Evolutionary conservation across 2,113 vertebrate species (phyloP).

Genomic region (Engystomops pustulosus): DNA sequence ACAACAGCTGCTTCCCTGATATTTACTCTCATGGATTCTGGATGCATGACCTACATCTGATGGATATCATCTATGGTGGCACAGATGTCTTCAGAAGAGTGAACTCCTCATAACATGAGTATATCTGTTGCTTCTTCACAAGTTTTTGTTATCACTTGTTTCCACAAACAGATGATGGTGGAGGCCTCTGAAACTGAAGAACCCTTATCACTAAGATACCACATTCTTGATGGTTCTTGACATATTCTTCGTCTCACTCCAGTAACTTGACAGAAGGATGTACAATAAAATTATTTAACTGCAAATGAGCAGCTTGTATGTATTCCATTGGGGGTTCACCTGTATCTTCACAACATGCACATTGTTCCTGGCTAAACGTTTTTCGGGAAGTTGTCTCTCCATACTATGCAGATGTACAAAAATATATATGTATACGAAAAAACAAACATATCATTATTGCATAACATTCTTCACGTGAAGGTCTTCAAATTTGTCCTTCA

Average conservation of each 20-base stretch:
- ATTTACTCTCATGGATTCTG: too few species aligned
- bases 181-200: background rate
- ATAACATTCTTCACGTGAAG: too few species aligned
- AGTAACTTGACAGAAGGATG: conserved; percentile 23
- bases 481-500: too few species aligned
- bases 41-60: too few species aligned
- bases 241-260: background rate
- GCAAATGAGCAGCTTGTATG: background rate
- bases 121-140: conserved; percentile 4
- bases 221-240: background rate
- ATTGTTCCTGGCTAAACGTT: too few species aligned
- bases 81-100: background rate
- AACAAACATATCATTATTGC: too few species aligned
- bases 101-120: background rate
- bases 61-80: too few species aligned
- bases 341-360: background rate
- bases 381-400: too few species aligned
- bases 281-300: background rate
- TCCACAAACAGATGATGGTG: background rate
- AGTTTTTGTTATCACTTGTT: conserved; percentile 13
- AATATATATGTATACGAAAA: too few species aligned
- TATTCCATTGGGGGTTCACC: background rate
- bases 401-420: too few species aligned
- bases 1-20: too few species aligned
- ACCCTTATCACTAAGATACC: background rate